These are phyloP conservation scores for Esox niger DNA, from an alignment of 2,113 vertebrate species.

Conservation along the genomic window DNA sequence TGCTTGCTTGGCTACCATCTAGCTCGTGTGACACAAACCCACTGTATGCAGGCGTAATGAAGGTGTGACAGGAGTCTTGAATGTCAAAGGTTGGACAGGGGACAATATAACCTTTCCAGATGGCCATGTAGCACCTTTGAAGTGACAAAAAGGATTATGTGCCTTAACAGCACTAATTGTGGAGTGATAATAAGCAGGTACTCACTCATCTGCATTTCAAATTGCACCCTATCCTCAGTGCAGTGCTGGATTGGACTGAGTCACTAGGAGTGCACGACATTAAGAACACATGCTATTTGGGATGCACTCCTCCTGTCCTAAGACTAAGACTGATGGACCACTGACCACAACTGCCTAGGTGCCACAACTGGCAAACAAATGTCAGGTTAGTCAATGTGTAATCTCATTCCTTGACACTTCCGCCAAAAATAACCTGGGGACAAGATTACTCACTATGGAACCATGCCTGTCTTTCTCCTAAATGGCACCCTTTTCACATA, in stretches of 20 bases:
- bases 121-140: slow-evolving; percentile 44
- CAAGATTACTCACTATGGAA: too few relatives aligned
- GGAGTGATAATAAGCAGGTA: slow-evolving; percentile 50
- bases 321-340: slow-evolving; percentile 30
- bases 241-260: background rate
- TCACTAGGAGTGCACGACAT: too few relatives aligned
- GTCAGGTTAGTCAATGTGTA: slow-evolving; percentile 39
- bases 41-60: background rate
- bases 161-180: slow-evolving; percentile 57
- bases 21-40: background rate
- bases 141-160: slow-evolving; percentile 48
- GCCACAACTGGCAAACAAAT: slow-evolving; percentile 59
- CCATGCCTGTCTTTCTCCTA: slow-evolving; percentile 9
- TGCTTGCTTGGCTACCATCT: background rate
- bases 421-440: too few relatives aligned
- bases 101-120: slow-evolving; percentile 42
- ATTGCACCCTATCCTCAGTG: background rate
- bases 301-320: too few relatives aligned
- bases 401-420: too few relatives aligned
- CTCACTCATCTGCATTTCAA: slow-evolving; percentile 25
- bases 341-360: slow-evolving; percentile 43
- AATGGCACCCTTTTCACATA: background rate
- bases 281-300: too few relatives aligned
- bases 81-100: slow-evolving; percentile 61
- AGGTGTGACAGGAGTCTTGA: slow-evolving; percentile 15